Percentiles rank a stretch among this genome's conserved stretches.
phyloP scores from a whole-genome alignment of 2,797 vertebrate species.

The Channa striata region DNA sequence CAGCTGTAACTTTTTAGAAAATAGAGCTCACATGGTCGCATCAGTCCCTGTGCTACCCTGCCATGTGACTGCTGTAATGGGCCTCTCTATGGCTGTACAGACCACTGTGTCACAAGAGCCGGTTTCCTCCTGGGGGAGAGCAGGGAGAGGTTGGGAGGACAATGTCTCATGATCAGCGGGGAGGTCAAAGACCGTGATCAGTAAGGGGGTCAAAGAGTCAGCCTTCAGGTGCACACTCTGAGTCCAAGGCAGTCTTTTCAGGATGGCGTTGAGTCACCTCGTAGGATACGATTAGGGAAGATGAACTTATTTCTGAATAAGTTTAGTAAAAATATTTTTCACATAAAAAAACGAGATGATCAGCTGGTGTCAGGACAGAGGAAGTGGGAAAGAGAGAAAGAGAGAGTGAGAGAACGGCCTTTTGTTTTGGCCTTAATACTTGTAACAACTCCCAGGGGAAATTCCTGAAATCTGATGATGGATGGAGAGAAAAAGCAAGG shows the following conservation, averaged over 20 bases:
- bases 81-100: slow-evolving; percentile 68
- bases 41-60: slow-evolving; percentile 74
- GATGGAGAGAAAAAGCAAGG: slow-evolving; percentile 51
- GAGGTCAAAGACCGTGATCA: slow-evolving; percentile 62
- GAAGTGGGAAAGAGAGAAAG: slow-evolving; percentile 10
- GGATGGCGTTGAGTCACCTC: slow-evolving; percentile 3
- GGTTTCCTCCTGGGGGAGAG: slow-evolving; percentile 64
- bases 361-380: slow-evolving; percentile 8
- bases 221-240: slow-evolving; percentile 71
- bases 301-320: neutral
- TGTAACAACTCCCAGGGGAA: slow-evolving; percentile 65
- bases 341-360: slow-evolving; percentile 6
- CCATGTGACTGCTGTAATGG: slow-evolving; percentile 86
- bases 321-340: slow-evolving; percentile 13
- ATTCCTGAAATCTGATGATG: slow-evolving; percentile 79
- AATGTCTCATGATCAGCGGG: slow-evolving; percentile 71
- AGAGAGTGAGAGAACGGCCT: slow-evolving; percentile 25
- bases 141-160: slow-evolving; percentile 56
- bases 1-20: slow-evolving; percentile 75
- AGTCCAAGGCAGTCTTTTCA: slow-evolving; percentile 4
- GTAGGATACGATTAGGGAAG: neutral
- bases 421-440: slow-evolving; percentile 58
- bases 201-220: slow-evolving; percentile 54
- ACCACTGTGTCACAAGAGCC: slow-evolving; percentile 80
- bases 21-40: slow-evolving; percentile 82